Evolutionary conservation across 2,797 vertebrate species (phyloP).

Genomic region (Intellagama lesueurii): DNA sequence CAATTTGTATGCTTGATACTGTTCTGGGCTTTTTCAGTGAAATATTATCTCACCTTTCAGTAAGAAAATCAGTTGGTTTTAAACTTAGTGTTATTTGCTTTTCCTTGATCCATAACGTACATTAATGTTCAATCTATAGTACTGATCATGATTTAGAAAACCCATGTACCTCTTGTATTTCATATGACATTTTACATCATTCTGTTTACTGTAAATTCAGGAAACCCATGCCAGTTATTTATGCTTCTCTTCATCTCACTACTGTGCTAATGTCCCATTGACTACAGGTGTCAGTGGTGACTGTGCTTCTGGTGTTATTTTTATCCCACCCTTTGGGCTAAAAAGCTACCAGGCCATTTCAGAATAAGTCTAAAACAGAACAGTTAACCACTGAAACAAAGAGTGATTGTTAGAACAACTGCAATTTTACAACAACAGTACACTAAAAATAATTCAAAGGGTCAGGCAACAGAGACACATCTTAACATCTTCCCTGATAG

Average conservation of each 20-base stretch:
- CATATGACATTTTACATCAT: not conserved
- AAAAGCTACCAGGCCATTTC: not conserved
- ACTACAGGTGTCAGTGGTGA: not conserved
- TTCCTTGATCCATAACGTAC: not conserved
- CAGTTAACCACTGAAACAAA: not conserved
- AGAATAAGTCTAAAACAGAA: not conserved
- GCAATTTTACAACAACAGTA: not conserved
- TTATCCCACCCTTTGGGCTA: not conserved
- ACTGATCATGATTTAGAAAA: conserved; percentile 1
- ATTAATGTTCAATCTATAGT: not conserved
- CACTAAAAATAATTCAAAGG: not conserved
- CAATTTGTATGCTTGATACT: not conserved
- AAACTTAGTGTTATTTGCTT: not conserved
- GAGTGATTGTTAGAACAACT: not conserved
- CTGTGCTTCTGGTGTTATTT: not conserved
- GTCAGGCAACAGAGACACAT: not conserved
- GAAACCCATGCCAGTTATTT: not conserved
- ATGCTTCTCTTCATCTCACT: not conserved
- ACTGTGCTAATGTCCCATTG: not conserved
- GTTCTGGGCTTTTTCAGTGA: not conserved
- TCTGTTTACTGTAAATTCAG: conserved; percentile 5
- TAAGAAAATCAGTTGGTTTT: not conserved
- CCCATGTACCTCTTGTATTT: not conserved
- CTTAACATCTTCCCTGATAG: not conserved
- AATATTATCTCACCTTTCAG: not conserved